Conservation (phyloP, 2,888 invertebrate species). For the Tillus elongatus region DNA sequence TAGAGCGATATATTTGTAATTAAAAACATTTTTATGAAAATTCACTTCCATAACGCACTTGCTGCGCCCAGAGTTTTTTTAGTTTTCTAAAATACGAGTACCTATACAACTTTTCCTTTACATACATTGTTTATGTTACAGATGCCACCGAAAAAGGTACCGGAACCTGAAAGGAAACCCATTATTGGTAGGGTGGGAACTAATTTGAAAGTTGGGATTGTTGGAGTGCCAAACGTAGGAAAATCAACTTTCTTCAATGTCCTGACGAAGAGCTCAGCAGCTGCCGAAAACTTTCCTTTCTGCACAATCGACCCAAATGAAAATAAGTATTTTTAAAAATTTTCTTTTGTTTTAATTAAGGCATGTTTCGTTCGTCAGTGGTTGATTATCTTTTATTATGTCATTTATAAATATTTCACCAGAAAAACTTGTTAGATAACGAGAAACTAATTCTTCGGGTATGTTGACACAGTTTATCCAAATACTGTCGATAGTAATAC, state of each 20-base stretch:
- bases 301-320: conserved; percentile 99
- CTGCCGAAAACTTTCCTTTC: conserved; percentile 99
- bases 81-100: background rate
- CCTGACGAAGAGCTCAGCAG: conserved; percentile 91
- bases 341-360: no score
- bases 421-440: no score
- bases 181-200: conserved; percentile 93
- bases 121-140: conserved; percentile 16
- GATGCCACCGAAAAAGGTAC: conserved; percentile 85
- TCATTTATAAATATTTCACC: no score
- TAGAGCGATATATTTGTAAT: no score
- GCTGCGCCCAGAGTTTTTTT: no score
- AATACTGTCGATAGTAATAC: no score
- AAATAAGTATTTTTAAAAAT: conserved; percentile 89
- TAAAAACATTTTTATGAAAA: no score
- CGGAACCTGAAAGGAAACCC: conserved; percentile 79
- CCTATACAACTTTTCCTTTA: conserved; percentile 2
- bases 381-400: conserved; percentile 1
- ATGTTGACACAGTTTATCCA: no score
- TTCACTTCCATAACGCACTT: no score
- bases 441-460: no score
- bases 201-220: conserved; percentile 92
- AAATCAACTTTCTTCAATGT: conserved; percentile 99
- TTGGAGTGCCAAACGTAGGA: conserved; percentile 95
- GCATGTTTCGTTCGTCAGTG: no score